Evolutionary conservation across 2,888 invertebrate genomes (phyloP).

Genomic region (Griposia aprilina): DNA sequence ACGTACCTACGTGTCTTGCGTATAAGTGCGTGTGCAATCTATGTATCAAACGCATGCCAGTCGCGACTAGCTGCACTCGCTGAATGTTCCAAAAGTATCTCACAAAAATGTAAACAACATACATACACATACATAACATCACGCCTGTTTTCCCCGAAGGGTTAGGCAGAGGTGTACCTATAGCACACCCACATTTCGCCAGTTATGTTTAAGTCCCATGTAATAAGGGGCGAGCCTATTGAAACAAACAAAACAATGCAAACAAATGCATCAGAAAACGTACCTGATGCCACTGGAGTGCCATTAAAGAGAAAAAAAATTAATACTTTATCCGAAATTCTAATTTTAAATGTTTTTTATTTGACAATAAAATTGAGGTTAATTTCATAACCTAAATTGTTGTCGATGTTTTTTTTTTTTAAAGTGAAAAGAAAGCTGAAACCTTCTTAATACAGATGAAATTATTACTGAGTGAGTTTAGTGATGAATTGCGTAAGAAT

Average conservation of each 20-base stretch:
- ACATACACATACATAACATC: too few species aligned
- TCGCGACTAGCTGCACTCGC: background rate
- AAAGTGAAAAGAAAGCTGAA: background rate
- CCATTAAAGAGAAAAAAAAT: background rate
- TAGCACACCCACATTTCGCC: too few species aligned
- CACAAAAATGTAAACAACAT: background rate
- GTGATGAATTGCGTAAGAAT: too few species aligned
- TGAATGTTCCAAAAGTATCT: background rate
- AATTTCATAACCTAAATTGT: background rate
- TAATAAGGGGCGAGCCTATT: too few species aligned
- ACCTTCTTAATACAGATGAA: background rate
- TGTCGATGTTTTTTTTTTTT: background rate
- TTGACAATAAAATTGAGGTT: background rate
- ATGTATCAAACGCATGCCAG: too few species aligned
- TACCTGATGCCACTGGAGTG: background rate
- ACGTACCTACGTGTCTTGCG: too few species aligned
- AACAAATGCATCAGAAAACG: background rate
- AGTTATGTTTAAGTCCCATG: too few species aligned
- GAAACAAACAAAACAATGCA: too few species aligned
- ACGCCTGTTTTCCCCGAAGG: too few species aligned
- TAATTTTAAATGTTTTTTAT: background rate
- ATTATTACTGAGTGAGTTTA: background rate
- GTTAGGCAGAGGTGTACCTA: too few species aligned
- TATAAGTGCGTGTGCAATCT: too few species aligned
- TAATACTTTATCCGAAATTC: background rate